phyloP scores from a whole-genome alignment of 2,888 invertebrate species.

The Amitus sp. region DNA sequence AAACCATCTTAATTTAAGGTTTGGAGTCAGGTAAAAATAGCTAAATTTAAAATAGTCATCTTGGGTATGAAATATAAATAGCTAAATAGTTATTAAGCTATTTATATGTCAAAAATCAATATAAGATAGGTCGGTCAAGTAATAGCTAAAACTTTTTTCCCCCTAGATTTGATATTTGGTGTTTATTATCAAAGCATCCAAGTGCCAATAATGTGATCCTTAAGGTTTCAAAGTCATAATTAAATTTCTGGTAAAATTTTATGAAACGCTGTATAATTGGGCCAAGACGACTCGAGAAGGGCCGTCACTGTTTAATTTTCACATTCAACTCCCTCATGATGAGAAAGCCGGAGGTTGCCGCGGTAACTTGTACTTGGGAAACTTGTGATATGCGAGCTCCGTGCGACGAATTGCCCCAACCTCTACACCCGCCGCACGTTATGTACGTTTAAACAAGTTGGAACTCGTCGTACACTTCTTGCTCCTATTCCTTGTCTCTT shows the following conservation, averaged over 20 bases:
- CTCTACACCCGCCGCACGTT: conserved; percentile 26
- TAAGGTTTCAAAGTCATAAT: background rate
- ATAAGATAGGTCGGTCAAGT: too few species aligned
- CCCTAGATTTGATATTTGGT: background rate
- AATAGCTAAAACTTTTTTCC: background rate
- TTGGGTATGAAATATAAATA: too few species aligned
- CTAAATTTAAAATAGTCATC: too few species aligned
- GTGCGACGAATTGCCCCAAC: conserved; percentile 35
- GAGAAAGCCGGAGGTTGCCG: conserved; percentile 31
- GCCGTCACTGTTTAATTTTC: conserved; percentile 44
- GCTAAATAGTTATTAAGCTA: too few species aligned
- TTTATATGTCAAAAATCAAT: too few species aligned
- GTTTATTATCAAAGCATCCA: background rate
- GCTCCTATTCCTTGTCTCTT: conserved; percentile 29
- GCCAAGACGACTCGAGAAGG: conserved; percentile 32
- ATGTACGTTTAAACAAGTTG: conserved; percentile 33
- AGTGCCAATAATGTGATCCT: background rate
- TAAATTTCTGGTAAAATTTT: conserved; percentile 18
- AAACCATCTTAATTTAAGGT: too few species aligned
- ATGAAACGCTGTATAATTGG: conserved; percentile 31
- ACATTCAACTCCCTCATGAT: conserved; percentile 45
- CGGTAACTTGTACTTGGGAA: conserved; percentile 31
- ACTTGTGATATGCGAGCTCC: conserved; percentile 38
- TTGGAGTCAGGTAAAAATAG: too few species aligned
- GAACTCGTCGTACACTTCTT: conserved; percentile 37